Evolutionary conservation across 1,140 invertebrate genomes (phyloP).

Genomic region (Lordiphosa mommai): DNA sequence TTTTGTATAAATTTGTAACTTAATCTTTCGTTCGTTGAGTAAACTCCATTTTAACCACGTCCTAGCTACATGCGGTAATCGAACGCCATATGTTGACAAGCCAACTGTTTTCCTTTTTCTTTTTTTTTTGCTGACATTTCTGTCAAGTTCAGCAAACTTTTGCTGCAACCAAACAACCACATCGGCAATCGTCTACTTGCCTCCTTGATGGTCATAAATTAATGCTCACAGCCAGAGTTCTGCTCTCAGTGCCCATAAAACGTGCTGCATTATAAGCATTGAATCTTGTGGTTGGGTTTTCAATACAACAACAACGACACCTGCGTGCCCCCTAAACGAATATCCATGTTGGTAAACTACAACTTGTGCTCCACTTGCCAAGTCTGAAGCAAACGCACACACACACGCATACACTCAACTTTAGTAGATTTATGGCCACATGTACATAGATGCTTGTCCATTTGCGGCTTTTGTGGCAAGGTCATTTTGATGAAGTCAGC

Average conservation of each 20-base stretch:
- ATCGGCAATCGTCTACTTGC: conserved; percentile 19
- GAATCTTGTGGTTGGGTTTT: conserved; percentile 20
- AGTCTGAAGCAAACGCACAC: conserved; percentile 7
- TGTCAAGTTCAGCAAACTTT: conserved; percentile 45
- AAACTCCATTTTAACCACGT: too few species aligned
- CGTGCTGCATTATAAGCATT: conserved; percentile 31
- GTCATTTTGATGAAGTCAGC: conserved; percentile 9
- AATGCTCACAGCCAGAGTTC: conserved; percentile 9
- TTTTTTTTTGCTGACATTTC: too few species aligned
- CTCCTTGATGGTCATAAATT: conserved; percentile 38
- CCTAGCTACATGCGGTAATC: too few species aligned
- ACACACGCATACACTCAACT: not conserved
- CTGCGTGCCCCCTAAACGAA: conserved; percentile 21
- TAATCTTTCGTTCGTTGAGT: too few species aligned
- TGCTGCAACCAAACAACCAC: conserved; percentile 17
- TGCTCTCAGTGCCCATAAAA: conserved; percentile 30
- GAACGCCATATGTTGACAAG: too few species aligned
- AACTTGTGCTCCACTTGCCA: conserved; percentile 16
- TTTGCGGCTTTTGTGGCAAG: conserved; percentile 5
- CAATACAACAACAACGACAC: conserved; percentile 13
- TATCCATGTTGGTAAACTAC: conserved; percentile 27
- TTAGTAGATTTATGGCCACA: conserved; percentile 2
- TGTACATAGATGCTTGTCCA: not conserved
- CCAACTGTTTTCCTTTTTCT: too few species aligned
- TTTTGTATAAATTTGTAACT: too few species aligned